Conservation (phyloP, 2,113 vertebrate genomes). For the Etia nguti region DNA sequence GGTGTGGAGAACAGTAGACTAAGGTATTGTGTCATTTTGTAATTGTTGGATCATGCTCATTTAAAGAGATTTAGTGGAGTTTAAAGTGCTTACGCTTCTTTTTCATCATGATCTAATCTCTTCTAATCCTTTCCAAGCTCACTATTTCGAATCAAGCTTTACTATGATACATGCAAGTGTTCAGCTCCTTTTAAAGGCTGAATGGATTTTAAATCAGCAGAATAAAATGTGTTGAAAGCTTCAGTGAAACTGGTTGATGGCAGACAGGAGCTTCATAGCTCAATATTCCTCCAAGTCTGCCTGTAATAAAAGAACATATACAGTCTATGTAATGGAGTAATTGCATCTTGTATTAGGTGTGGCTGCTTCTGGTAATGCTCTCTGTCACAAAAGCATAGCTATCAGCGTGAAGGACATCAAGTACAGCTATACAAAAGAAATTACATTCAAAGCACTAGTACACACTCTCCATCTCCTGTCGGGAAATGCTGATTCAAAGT, state of each 20-base stretch:
- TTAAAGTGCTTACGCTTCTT: neutral
- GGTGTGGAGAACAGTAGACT: neutral
- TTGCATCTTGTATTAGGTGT: neutral
- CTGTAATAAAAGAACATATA: neutral
- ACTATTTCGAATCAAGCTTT: slow-evolving; percentile 4
- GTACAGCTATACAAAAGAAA: slow-evolving; percentile 12
- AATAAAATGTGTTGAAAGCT: neutral
- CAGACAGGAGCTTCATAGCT: neutral
- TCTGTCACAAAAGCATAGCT: slow-evolving; percentile 20
- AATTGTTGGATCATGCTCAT: slow-evolving; percentile 30
- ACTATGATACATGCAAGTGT: neutral
- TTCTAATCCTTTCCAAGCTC: slow-evolving; percentile 25
- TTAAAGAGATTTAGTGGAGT: slow-evolving; percentile 20
- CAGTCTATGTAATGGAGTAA: neutral
- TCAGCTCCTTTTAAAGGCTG: neutral
- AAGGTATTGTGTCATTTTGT: neutral
- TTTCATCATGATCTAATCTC: slow-evolving; percentile 30
- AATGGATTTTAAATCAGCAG: slow-evolving; percentile 3
- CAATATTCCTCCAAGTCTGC: neutral
- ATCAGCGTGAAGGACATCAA: slow-evolving; percentile 26
- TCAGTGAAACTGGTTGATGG: neutral
- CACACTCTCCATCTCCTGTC: neutral
- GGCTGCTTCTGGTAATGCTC: neutral
- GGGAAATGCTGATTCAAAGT: slow-evolving; percentile 29
- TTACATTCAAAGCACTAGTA: slow-evolving; percentile 8